Evolutionary conservation across 2,113 vertebrate genomes (phyloP).

Genomic region (Eudyptes chrysolophus): DNA sequence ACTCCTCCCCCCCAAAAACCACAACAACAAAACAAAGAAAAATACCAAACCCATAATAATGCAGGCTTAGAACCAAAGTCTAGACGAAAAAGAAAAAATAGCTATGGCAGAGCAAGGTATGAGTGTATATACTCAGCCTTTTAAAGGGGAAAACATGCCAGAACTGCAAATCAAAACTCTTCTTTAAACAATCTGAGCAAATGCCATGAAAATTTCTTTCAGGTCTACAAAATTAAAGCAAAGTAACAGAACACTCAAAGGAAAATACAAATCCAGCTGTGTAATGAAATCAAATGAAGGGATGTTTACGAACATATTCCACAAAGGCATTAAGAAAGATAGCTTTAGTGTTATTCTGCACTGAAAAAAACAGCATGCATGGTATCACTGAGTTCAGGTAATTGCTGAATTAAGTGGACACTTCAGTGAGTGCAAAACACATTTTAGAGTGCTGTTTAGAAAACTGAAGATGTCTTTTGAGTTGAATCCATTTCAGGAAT

Average conservation of each 20-base stretch:
- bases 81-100: not conserved
- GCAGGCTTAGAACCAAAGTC: not conserved
- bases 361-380: not conserved
- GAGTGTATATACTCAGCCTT: not conserved
- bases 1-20: not conserved
- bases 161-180: not conserved
- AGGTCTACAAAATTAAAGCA: not conserved
- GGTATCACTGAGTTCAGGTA: not conserved
- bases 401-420: conserved; percentile 39
- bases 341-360: not conserved
- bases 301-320: not conserved
- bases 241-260: not conserved
- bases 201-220: not conserved
- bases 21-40: not conserved
- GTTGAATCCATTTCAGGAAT: conserved; percentile 12
- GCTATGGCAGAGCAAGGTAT: not conserved
- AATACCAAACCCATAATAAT: not conserved
- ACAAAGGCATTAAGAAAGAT: not conserved
- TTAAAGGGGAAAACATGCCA: not conserved
- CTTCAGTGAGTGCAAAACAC: not conserved
- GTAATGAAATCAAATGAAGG: not conserved
- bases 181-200: not conserved
- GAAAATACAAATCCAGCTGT: not conserved
- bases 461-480: not conserved
- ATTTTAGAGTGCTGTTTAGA: not conserved